Evolutionary conservation across 2,113 vertebrate species (phyloP).

Genomic region (Cariama cristata): DNA sequence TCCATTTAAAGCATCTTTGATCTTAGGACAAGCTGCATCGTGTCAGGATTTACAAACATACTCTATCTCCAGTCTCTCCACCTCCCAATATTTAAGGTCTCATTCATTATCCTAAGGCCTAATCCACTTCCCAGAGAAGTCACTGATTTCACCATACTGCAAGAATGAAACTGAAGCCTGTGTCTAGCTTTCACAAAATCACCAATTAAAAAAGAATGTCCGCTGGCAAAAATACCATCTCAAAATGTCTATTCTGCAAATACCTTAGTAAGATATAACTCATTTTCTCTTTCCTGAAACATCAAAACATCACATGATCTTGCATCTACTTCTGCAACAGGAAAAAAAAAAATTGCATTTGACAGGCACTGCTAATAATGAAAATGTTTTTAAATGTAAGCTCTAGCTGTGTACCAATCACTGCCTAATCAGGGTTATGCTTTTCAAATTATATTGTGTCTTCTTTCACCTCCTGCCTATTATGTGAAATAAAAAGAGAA

Average conservation of each 20-base stretch:
- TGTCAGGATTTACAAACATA: neutral
- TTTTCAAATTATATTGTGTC: slow-evolving; percentile 83
- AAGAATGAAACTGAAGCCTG: neutral
- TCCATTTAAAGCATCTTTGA: neutral
- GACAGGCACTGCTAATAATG: slow-evolving; percentile 71
- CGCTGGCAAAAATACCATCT: neutral
- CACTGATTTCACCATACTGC: neutral
- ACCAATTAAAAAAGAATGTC: slow-evolving; percentile 44
- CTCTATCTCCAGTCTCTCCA: neutral
- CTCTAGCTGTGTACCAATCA: slow-evolving; percentile 70
- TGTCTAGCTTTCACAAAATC: neutral
- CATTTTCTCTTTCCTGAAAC: slow-evolving; percentile 39
- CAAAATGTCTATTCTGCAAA: neutral
- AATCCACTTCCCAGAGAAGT: neutral
- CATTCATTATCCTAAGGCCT: neutral
- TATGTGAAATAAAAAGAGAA: slow-evolving; percentile 82
- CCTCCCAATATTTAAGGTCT: neutral
- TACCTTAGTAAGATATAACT: slow-evolving; percentile 10
- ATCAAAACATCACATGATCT: slow-evolving; percentile 46
- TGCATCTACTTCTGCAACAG: slow-evolving; percentile 26
- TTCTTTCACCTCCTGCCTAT: slow-evolving; percentile 83
- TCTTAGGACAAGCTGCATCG: neutral
- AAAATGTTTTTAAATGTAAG: slow-evolving; percentile 77
- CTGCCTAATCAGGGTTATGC: slow-evolving; percentile 80
- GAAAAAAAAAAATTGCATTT: slow-evolving; percentile 22